Percentiles rank a stretch among this genome's conserved stretches.
Evolutionary conservation across 2,888 invertebrate genomes (phyloP).

Genomic region (Lasius platythorax): DNA sequence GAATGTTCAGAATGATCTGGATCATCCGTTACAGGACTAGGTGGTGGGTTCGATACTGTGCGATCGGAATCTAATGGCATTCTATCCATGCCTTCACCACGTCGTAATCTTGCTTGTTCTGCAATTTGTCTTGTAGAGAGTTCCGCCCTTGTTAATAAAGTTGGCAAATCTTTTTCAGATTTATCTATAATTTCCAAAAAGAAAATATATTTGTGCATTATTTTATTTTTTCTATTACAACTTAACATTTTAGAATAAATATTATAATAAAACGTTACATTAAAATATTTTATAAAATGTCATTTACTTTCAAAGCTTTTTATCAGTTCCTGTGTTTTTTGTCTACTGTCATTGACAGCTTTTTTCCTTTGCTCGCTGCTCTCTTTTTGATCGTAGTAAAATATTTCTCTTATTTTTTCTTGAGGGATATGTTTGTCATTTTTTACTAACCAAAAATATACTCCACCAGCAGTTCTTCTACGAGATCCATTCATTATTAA

Average conservation of each 20-base stretch:
- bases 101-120: slow-evolving; percentile 87
- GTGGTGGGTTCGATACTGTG: slow-evolving; percentile 91
- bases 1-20: slow-evolving; percentile 83
- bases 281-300: background rate
- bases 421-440: slow-evolving; percentile 90
- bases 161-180: slow-evolving; percentile 89
- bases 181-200: slow-evolving; percentile 75
- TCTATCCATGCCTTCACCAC: slow-evolving; percentile 84
- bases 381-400: slow-evolving; percentile 89
- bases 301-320: slow-evolving; percentile 82
- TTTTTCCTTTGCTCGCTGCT: slow-evolving; percentile 87
- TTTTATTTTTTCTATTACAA: background rate
- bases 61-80: slow-evolving; percentile 84
- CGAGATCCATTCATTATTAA: slow-evolving; percentile 93
- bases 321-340: slow-evolving; percentile 90
- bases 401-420: slow-evolving; percentile 90
- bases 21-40: slow-evolving; percentile 93
- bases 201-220: slow-evolving; percentile 1
- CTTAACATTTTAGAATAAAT: background rate
- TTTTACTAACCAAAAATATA: slow-evolving; percentile 94
- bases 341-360: slow-evolving; percentile 87
- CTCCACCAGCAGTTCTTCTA: slow-evolving; percentile 94
- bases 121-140: slow-evolving; percentile 86
- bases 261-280: background rate
- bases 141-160: slow-evolving; percentile 89